Conservation (phyloP, 2,888 invertebrate species). For the Aleiodes alternator region DNA sequence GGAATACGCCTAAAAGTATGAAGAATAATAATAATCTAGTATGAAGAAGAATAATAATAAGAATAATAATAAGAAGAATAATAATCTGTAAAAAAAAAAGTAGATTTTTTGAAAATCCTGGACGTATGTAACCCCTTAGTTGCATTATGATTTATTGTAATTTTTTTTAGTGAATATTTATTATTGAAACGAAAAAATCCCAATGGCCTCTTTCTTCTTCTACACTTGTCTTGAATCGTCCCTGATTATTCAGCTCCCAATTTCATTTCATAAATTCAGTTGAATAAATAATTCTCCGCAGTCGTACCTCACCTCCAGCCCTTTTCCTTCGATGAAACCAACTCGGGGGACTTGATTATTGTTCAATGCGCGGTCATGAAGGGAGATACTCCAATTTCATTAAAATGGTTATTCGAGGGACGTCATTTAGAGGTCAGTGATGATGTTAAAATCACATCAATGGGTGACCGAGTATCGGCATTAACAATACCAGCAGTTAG, state of each 20-base stretch:
- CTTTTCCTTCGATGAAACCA: slow-evolving; percentile 76
- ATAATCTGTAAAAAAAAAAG: too few species aligned
- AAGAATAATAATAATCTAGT: too few species aligned
- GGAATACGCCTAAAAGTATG: too few species aligned
- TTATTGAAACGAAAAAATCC: too few species aligned
- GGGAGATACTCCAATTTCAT: slow-evolving; percentile 77
- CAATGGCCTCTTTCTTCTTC: too few species aligned
- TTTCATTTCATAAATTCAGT: neutral
- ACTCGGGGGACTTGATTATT: slow-evolving; percentile 78
- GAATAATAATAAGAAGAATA: too few species aligned
- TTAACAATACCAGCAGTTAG: slow-evolving; percentile 83
- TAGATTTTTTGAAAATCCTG: too few species aligned
- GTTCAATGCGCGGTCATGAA: slow-evolving; percentile 80
- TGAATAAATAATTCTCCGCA: slow-evolving; percentile 59
- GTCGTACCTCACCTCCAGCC: slow-evolving; percentile 76
- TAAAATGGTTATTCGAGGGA: slow-evolving; percentile 72
- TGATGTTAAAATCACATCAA: slow-evolving; percentile 70
- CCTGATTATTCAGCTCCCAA: neutral
- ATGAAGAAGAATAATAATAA: too few species aligned
- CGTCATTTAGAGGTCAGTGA: slow-evolving; percentile 72
- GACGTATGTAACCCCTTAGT: too few species aligned
- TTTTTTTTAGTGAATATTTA: too few species aligned
- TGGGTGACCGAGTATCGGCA: slow-evolving; percentile 77
- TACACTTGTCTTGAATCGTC: too few species aligned
- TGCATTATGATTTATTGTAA: neutral